A percentile compares a stretch with the other conserved stretches of the same genome.
Conservation (phyloP, 2,888 invertebrate species). For the Anthoptus insignis region DNA sequence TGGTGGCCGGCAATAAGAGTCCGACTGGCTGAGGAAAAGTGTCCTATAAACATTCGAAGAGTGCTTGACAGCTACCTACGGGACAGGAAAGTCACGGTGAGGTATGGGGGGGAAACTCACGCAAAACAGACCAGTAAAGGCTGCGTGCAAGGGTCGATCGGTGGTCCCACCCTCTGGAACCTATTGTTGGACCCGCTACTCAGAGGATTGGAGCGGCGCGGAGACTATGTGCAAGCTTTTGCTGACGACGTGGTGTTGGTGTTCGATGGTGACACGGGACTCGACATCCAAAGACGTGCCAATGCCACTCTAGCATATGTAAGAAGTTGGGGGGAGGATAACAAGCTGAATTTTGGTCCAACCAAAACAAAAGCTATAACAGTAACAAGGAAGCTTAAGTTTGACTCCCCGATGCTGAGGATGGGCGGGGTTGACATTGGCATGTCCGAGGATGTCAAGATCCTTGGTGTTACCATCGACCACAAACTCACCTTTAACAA, state of each 20-base stretch:
- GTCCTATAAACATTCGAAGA: neutral
- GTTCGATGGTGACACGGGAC: slow-evolving; percentile 12
- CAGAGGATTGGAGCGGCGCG: too few species aligned
- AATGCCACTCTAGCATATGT: slow-evolving; percentile 24
- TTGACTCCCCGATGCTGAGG: neutral
- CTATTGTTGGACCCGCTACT: neutral
- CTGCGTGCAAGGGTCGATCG: too few species aligned
- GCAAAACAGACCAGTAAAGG: too few species aligned
- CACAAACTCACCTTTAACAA: neutral
- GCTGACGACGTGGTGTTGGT: neutral
- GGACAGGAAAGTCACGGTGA: slow-evolving; percentile 10
- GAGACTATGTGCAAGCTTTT: neutral
- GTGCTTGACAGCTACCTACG: slow-evolving; percentile 17
- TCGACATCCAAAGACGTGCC: neutral
- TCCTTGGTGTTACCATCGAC: neutral
- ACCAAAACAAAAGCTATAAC: too few species aligned
- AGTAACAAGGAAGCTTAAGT: neutral
- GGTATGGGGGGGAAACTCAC: neutral
- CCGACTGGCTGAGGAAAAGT: neutral
- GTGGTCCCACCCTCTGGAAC: neutral
- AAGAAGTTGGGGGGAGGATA: slow-evolving; percentile 6
- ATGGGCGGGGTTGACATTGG: neutral
- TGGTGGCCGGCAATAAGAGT: slow-evolving; percentile 1
- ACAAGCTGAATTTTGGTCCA: slow-evolving; percentile 10
- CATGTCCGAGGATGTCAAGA: neutral